Conservation (phyloP, 2,797 vertebrate genomes). For the Macropus fuliginosus region DNA sequence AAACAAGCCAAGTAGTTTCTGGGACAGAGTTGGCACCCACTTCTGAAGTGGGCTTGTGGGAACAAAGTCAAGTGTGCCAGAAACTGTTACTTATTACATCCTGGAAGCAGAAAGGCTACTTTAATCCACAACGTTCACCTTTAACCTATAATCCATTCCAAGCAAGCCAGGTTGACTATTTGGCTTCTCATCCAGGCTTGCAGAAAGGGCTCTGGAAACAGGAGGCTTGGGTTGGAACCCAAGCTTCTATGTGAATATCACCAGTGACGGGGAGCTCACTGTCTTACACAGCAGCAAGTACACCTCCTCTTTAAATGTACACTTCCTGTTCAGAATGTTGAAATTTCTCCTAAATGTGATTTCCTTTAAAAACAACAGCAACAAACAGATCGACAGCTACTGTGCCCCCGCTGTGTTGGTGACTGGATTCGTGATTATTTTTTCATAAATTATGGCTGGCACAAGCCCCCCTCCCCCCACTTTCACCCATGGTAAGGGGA, state of each 20-base stretch:
- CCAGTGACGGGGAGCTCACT: neutral
- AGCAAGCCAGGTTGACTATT: neutral
- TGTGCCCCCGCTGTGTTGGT: neutral
- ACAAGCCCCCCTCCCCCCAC: too few species aligned
- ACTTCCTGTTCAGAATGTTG: neutral
- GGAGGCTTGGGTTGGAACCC: neutral
- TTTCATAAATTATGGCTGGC: neutral
- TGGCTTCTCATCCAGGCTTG: neutral
- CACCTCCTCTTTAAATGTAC: neutral
- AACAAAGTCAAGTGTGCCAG: neutral
- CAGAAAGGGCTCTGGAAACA: neutral
- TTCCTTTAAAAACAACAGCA: neutral
- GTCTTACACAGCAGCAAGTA: neutral
- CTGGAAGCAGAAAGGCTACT: neutral
- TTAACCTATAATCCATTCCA: neutral
- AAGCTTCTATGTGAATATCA: neutral
- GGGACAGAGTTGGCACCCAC: neutral
- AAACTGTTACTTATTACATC: neutral
- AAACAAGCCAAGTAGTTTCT: neutral
- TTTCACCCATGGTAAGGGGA: neutral
- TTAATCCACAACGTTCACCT: fast-evolving
- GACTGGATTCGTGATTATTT: neutral
- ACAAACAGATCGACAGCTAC: neutral
- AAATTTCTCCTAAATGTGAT: neutral
- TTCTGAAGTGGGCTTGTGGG: neutral